Evolutionary conservation across 2,797 vertebrate genomes (phyloP).

Genomic region (Characodon lateralis): DNA sequence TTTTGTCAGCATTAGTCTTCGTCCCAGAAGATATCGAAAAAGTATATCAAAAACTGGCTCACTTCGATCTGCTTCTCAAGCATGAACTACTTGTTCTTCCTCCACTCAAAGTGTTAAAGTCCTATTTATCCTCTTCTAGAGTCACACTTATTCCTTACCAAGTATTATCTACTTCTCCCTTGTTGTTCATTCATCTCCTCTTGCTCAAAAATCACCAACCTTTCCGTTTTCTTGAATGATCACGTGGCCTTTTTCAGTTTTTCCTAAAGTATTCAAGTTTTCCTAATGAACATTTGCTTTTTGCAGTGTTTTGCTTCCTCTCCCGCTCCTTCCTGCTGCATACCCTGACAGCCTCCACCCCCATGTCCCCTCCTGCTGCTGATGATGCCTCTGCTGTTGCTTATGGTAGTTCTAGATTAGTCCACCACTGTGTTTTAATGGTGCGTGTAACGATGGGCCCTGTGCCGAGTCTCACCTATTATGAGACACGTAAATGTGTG

Average conservation of each 20-base stretch:
- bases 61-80: neutral
- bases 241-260: neutral
- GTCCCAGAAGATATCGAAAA: neutral
- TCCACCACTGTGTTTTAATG: constrained; percentile 73
- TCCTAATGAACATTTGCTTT: neutral
- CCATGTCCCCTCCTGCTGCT: constrained; percentile 33
- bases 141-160: constrained; percentile 2
- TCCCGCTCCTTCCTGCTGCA: constrained; percentile 25
- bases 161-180: neutral
- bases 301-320: constrained; percentile 8
- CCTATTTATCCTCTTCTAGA: neutral
- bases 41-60: neutral
- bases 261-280: neutral
- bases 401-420: constrained; percentile 63
- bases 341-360: constrained; percentile 18
- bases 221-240: neutral
- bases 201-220: neutral
- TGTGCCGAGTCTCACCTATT: constrained; percentile 49
- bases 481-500: constrained; percentile 64
- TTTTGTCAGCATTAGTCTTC: neutral
- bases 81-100: neutral
- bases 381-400: constrained; percentile 33
- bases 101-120: neutral
- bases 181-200: neutral
- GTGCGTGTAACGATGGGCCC: constrained; percentile 67